A percentile compares a stretch with the other conserved stretches of the same genome.
Conservation (phyloP, 2,113 vertebrate genomes). For the Suricata suricatta region DNA sequence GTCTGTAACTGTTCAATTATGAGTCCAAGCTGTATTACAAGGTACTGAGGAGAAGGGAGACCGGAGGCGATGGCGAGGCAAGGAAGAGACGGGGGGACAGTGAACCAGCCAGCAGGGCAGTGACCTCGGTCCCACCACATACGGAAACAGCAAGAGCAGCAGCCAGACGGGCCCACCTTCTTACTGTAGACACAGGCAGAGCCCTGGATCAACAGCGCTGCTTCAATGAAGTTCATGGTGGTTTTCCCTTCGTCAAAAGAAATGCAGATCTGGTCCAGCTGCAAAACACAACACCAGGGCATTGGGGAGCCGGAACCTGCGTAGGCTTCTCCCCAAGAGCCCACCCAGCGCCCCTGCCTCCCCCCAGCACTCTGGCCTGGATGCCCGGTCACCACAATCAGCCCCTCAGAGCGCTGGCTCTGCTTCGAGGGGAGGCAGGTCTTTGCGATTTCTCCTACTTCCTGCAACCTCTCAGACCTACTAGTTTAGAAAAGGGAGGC, state of each 20-base stretch:
- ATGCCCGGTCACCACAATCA: fast-evolving
- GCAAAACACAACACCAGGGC: background rate
- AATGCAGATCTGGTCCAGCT: slow-evolving; percentile 95
- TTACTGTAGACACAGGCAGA: slow-evolving; percentile 95
- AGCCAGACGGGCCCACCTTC: slow-evolving; percentile 86
- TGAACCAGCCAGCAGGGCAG: background rate
- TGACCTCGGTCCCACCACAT: fast-evolving
- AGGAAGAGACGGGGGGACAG: background rate
- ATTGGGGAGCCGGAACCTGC: fast-evolving
- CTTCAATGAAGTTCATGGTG: slow-evolving; percentile 95
- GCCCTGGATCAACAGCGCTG: slow-evolving; percentile 94
- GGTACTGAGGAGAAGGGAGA: background rate
- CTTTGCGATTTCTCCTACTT: background rate
- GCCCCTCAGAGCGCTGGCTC: background rate
- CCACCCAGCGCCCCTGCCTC: fast-evolving
- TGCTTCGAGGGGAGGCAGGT: background rate
- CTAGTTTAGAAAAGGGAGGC: background rate
- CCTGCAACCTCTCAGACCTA: background rate
- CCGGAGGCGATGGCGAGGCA: background rate
- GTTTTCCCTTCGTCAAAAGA: slow-evolving; percentile 94
- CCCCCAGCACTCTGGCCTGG: background rate
- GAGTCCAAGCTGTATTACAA: background rate
- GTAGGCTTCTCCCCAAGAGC: fast-evolving
- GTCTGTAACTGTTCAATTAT: background rate
- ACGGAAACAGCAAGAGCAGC: background rate